Evolutionary conservation across 2,113 vertebrate genomes (phyloP).

Genomic region (Peromyscus californicus): DNA sequence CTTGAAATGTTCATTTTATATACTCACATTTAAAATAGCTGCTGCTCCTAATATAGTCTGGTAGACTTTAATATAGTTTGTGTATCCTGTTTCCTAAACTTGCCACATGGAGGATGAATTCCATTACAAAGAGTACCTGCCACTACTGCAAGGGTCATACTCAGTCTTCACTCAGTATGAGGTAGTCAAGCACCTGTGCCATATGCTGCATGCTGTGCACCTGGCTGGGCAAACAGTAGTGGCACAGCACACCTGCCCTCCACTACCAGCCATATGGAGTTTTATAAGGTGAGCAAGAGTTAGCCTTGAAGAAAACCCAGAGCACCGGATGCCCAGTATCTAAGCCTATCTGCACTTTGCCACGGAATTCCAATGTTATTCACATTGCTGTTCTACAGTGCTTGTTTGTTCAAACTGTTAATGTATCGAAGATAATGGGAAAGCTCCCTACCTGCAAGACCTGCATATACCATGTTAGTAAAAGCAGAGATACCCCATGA

Average conservation of each 20-base stretch:
- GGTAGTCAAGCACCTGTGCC: neutral
- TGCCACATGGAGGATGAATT: neutral
- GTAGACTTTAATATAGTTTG: neutral
- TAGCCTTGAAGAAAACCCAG: neutral
- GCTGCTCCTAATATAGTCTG: neutral
- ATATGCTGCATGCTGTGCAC: neutral
- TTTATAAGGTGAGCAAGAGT: neutral
- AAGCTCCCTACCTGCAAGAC: constrained; percentile 8
- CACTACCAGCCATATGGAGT: neutral
- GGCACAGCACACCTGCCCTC: neutral
- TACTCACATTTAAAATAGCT: neutral
- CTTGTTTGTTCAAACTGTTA: neutral
- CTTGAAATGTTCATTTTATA: neutral
- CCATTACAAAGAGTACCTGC: neutral
- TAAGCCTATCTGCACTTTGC: neutral
- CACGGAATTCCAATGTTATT: neutral
- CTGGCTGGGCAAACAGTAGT: neutral
- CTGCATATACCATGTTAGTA: neutral
- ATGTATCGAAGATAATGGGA: neutral
- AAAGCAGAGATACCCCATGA: neutral
- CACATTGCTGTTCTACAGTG: neutral
- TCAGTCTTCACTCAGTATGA: neutral
- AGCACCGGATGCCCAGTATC: neutral
- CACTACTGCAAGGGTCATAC: neutral
- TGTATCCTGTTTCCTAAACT: constrained; percentile 14